Evolutionary conservation across 2,113 vertebrate species (phyloP), one percentile per base, ranked within the genome.

Genomic region (Poecilia latipinna): DNA sequence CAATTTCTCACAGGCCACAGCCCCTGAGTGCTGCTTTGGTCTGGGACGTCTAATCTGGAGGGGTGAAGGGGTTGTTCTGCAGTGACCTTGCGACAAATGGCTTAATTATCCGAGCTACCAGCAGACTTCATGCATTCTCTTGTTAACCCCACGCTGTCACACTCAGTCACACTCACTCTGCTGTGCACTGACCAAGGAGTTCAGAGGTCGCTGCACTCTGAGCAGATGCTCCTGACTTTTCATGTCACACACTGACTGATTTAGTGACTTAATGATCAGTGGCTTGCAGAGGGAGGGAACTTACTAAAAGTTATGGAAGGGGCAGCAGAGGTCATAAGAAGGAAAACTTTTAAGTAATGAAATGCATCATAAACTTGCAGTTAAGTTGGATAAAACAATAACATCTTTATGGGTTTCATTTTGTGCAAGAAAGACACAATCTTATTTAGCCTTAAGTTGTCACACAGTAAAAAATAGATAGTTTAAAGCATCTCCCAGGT

Each of bases 71-170:
- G 44, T 48, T 75, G 86, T 61, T 76, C 73, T 79, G 54, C 68
- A 60, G 85, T 88, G 87, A 90, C 91, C 89, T 91, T 78, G 82
- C 85, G 77, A 86, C 90, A 93, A 92, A 92, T 88, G 90, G 85
- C 83, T 88, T 77, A 91, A 90, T 93, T 91, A 91, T 86, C 77
- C n/a, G 22, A 80, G 85, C 83, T 78, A 83, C 74, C 74, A 84
- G 77, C 75, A 70, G 86, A 62, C 83, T 79, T 70, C 74, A 77
- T 86, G 86, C 91, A 91, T 91, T 92, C 91, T 89, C 84, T 77
- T 71, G 70, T 90, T 92, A 92, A 91, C 87, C 91, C 85, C 74
- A 33, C 15, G 62, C 83, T 86, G 85, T 81, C 88, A 72, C 84
- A 82, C 72, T 28, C 81, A 68, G 75, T 86, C 90, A 86, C 86